These are phyloP conservation scores for Pterophyllum scalare DNA, from an alignment of 2,113 vertebrate species.

Conservation along the genomic window DNA sequence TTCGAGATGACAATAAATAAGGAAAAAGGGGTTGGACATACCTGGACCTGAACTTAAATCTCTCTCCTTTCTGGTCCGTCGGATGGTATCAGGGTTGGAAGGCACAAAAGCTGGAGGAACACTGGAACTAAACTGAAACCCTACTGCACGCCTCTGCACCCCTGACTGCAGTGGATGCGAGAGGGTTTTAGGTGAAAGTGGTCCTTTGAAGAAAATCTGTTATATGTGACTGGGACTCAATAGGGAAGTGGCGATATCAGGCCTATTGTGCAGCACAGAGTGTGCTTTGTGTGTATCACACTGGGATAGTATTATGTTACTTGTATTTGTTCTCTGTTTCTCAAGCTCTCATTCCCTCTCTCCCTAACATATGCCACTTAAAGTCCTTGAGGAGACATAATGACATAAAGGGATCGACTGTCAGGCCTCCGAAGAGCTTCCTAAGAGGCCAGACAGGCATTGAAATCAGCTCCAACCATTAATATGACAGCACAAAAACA, in stretches of 20 bases:
- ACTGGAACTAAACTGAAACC: slow-evolving; percentile 13
- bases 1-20: slow-evolving; percentile 1
- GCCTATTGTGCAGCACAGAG: slow-evolving; percentile 63
- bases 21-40: neutral
- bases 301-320: slow-evolving; percentile 57
- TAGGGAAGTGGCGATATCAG: slow-evolving; percentile 51
- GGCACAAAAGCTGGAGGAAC: neutral
- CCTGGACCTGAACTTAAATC: slow-evolving; percentile 43
- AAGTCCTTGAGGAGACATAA: slow-evolving; percentile 52
- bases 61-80: slow-evolving; percentile 23
- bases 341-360: slow-evolving; percentile 1
- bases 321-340: slow-evolving; percentile 52
- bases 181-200: slow-evolving; percentile 39
- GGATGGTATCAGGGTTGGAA: slow-evolving; percentile 11
- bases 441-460: slow-evolving; percentile 43
- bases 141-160: slow-evolving; percentile 3
- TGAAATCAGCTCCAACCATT: slow-evolving; percentile 43
- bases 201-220: slow-evolving; percentile 59
- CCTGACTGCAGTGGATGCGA: neutral
- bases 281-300: slow-evolving; percentile 64
- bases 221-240: slow-evolving; percentile 40
- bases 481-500: slow-evolving; percentile 50
- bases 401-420: slow-evolving; percentile 62
- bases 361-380: slow-evolving; percentile 47
- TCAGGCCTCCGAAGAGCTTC: slow-evolving; percentile 50